Conservation (phyloP, 2,113 vertebrate species). For the Ciconia maguari region DNA sequence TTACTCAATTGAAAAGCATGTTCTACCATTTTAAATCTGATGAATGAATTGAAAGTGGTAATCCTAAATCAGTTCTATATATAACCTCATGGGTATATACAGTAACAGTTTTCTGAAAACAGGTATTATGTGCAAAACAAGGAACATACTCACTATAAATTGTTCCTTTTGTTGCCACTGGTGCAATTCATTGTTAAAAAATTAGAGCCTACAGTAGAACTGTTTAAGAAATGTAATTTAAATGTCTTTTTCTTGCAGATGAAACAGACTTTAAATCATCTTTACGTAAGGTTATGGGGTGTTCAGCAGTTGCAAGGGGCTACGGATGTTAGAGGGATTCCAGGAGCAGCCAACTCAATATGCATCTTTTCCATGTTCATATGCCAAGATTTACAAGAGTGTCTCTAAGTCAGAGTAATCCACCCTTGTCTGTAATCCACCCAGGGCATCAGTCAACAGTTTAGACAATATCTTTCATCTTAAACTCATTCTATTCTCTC, state of each 20-base stretch:
- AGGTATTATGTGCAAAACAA: not conserved
- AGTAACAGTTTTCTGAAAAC: not conserved
- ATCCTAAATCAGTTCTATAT: not conserved
- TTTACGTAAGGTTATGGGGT: not conserved
- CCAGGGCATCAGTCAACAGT: not conserved
- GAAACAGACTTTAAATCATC: not conserved
- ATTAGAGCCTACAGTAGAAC: not conserved
- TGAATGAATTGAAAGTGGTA: not conserved
- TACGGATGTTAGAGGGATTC: not conserved
- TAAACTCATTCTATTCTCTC: not conserved
- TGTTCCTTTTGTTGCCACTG: not conserved
- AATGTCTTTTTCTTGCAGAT: not conserved
- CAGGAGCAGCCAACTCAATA: not conserved
- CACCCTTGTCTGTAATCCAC: not conserved
- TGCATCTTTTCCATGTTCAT: not conserved
- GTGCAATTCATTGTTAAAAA: not conserved
- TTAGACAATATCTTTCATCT: not conserved
- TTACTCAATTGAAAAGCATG: not conserved
- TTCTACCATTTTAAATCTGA: not conserved
- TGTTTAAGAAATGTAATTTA: not conserved
- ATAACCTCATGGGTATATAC: not conserved
- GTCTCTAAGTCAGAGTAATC: not conserved
- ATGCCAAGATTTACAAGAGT: not conserved
- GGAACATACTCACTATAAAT: not conserved
- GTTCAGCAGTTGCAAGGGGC: not conserved